These are phyloP conservation scores for Dromaius novaehollandiae DNA, from an alignment of 2,113 vertebrate genomes.

Conservation along the genomic window DNA sequence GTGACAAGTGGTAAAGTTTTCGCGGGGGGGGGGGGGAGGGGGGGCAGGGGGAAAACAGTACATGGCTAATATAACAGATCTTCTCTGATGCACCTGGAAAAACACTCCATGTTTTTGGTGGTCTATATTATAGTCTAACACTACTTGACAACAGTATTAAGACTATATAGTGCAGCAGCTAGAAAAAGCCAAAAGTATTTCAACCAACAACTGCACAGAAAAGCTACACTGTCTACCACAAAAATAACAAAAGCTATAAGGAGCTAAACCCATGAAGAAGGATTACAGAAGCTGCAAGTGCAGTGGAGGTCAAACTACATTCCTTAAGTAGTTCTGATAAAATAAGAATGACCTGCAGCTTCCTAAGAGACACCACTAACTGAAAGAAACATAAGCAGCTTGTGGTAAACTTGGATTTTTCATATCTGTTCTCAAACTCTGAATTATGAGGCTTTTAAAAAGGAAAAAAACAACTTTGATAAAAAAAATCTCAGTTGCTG, in stretches of 20 bases:
- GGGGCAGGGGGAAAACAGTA: neutral
- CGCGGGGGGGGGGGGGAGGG: neutral
- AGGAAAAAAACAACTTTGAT: neutral
- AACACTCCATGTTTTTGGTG: neutral
- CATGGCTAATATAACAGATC: neutral
- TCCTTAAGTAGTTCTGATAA: conserved; percentile 26
- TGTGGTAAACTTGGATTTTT: neutral
- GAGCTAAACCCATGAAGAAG: neutral
- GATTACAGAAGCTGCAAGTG: neutral
- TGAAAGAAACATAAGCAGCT: conserved; percentile 3
- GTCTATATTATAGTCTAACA: too few relatives aligned
- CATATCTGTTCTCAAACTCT: neutral
- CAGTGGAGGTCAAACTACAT: conserved; percentile 7
- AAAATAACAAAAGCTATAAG: neutral
- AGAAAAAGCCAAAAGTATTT: neutral
- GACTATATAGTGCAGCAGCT: neutral
- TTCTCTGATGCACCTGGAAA: neutral
- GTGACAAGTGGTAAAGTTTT: neutral
- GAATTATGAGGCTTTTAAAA: conserved; percentile 47
- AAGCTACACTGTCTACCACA: neutral
- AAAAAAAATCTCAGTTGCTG: neutral
- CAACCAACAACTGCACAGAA: neutral
- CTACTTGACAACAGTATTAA: neutral
- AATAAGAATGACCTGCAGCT: conserved; percentile 1
- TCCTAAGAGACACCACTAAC: neutral